Conservation (phyloP, 2,888 invertebrate genomes). For the Eupithecia centaureata region DNA sequence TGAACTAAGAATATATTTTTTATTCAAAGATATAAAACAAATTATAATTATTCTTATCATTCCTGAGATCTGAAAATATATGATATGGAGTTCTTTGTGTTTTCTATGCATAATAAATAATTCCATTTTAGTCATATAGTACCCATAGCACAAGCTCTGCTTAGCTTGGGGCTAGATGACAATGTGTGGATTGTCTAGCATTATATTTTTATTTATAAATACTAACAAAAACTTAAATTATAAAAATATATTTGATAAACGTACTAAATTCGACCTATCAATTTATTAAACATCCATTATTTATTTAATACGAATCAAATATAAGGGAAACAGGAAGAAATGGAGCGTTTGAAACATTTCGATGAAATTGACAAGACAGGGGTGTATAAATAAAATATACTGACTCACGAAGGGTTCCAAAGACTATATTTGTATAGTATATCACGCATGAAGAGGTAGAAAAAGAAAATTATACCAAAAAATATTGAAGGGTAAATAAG, state of each 20-base stretch:
- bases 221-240: too few relatives aligned
- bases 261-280: neutral
- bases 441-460: neutral
- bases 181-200: neutral
- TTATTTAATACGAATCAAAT: neutral
- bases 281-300: neutral
- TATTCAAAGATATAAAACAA: neutral
- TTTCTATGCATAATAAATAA: too few relatives aligned
- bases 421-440: neutral
- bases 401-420: neutral
- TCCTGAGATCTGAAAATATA: too few relatives aligned
- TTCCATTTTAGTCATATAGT: too few relatives aligned
- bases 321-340: neutral
- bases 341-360: neutral
- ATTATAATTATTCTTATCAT: too few relatives aligned
- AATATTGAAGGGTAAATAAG: neutral
- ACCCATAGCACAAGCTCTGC: too few relatives aligned
- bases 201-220: too few relatives aligned
- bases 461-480: neutral
- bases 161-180: too few relatives aligned
- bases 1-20: neutral
- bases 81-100: too few relatives aligned
- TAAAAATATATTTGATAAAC: neutral
- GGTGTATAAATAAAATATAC: constrained; percentile 9
- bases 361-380: constrained; percentile 8